These are phyloP conservation scores for Sinonovacula constricta DNA, from an alignment of 1,140 invertebrate genomes.

Conservation along the genomic window DNA sequence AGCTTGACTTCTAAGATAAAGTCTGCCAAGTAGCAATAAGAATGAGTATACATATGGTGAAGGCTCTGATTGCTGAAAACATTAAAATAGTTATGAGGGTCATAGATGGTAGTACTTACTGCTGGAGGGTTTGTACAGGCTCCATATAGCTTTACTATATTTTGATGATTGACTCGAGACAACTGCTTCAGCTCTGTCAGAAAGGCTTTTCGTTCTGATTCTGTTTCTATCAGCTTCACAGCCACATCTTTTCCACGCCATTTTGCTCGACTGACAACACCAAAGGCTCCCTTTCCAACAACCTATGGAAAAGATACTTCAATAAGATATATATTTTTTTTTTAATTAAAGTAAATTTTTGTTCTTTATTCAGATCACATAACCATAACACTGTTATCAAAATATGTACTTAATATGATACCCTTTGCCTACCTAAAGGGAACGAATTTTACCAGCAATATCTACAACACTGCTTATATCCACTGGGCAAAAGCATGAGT, in stretches of 20 bases:
- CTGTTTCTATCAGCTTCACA: constrained; percentile 94
- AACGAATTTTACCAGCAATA: no score
- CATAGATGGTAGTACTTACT: no score
- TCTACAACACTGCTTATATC: no score
- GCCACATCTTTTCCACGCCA: constrained; percentile 93
- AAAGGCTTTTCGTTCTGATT: constrained; percentile 85
- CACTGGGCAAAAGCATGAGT: no score
- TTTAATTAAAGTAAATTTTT: neutral
- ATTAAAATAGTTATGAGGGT: no score
- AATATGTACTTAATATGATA: neutral
- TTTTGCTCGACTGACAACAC: constrained; percentile 90
- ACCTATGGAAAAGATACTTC: constrained; percentile 61
- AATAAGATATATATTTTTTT: neutral
- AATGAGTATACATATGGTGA: no score
- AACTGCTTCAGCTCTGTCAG: constrained; percentile 84
- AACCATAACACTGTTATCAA: neutral
- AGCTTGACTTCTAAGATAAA: no score
- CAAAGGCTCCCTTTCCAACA: constrained; percentile 97
- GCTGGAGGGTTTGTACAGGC: constrained; percentile 83
- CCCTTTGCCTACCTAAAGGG: no score
- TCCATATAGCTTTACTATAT: constrained; percentile 97
- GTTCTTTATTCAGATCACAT: neutral
- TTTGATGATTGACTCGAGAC: constrained; percentile 93
- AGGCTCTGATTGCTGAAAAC: no score
- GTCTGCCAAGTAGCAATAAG: no score